Evolutionary conservation across 2,888 invertebrate genomes (phyloP), one percentile per base, ranked within the genome.

Genomic region (Apamea epomidion): DNA sequence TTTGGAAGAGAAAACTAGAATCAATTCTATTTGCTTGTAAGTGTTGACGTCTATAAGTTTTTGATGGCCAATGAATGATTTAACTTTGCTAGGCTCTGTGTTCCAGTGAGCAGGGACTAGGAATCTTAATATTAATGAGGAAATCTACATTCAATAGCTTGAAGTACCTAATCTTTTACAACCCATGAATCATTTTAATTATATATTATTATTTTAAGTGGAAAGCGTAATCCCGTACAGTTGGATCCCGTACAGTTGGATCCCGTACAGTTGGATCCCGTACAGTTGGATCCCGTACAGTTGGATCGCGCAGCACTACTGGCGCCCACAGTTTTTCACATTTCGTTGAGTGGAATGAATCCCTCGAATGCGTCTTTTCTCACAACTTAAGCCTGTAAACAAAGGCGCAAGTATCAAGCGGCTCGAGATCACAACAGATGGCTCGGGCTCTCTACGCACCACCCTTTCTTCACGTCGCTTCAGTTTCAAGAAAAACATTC

Each of bases 271-370:
- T 64, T 29, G 18, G 29, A 10, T 64, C 29, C n/a, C n/a, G n/a
- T n/a, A n/a, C n/a, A n/a, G n/a, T n/a, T n/a, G n/a, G n/a, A 37
- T 67, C 37, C 3, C 10, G 18, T 16, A 32, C 18, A 18, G 29
- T 64, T 29, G 18, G 29, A 10, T 64, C 29, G 48, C 60, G 21
- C 29, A 62, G 51, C n/a, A 51, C 29, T 7, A 29, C 18, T 25
- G 29, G 21, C 45, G 1, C 4, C 25, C 29, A 58, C 32, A 45
- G 32, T 8, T n/a, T 32, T 65, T 76, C 45, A 18, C 29, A 18
- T 45, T 62, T 12, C 37, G 18, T 60, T 5, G 18, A 68, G 48
- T 74, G 32, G 45, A 78, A 73, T 42, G 5, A 75, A 70, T 72
- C 37, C 42, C 37, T n/a, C 60, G 25, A 68, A 58, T 69, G 54